Percentiles rank a stretch among this genome's conserved stretches.
Conservation (phyloP, 2,113 vertebrate genomes). For the Neoarius graeffei region DNA sequence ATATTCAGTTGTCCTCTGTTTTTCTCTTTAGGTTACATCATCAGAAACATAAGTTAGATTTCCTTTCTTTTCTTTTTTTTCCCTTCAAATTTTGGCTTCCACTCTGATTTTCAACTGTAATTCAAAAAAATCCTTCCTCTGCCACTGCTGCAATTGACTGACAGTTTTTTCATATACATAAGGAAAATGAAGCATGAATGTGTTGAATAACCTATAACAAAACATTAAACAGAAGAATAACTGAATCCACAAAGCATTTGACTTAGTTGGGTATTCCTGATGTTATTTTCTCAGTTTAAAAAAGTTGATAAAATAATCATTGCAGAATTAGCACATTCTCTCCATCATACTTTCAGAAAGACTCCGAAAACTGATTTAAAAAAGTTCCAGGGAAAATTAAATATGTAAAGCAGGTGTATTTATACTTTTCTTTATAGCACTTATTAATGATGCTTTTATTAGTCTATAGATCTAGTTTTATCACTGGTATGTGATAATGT, state of each 20-base stretch:
- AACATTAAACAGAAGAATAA: background rate
- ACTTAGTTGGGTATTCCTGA: background rate
- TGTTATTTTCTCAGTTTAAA: background rate
- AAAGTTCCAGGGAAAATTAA: background rate
- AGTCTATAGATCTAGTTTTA: background rate
- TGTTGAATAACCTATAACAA: constrained; percentile 8
- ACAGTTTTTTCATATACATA: background rate
- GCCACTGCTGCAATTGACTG: background rate
- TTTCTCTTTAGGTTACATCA: background rate
- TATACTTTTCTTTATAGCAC: background rate
- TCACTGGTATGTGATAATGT: no score
- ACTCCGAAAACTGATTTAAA: background rate
- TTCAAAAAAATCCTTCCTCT: background rate
- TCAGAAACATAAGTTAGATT: background rate
- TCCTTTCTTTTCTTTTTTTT: background rate
- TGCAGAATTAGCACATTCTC: background rate
- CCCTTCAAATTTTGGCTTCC: background rate
- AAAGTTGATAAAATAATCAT: background rate
- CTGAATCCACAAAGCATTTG: background rate
- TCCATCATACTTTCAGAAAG: background rate
- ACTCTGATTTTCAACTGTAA: background rate
- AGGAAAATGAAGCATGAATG: background rate
- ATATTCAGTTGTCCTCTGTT: background rate
- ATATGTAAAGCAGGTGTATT: constrained; percentile 11
- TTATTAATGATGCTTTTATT: constrained; percentile 15